These are phyloP conservation scores for Euzophera pinguis DNA, from an alignment of 2,888 invertebrate genomes.

Conservation along the genomic window DNA sequence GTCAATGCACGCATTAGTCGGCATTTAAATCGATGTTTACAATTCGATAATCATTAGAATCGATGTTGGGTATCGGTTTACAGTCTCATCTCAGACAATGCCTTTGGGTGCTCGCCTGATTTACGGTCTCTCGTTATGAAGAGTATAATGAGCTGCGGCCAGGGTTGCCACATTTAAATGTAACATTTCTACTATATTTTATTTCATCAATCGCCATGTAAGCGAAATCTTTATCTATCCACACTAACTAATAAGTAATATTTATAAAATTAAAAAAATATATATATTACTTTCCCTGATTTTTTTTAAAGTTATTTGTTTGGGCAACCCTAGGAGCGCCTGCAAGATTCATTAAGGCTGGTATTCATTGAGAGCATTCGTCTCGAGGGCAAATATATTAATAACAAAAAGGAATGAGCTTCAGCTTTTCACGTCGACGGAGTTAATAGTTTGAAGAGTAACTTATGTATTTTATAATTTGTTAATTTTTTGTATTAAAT, in stretches of 20 bases:
- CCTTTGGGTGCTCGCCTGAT: slow-evolving; percentile 68
- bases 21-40: slow-evolving; percentile 47
- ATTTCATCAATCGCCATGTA: too few relatives aligned
- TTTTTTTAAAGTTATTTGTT: too few relatives aligned
- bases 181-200: too few relatives aligned
- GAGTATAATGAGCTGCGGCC: slow-evolving; percentile 55
- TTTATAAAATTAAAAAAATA: too few relatives aligned
- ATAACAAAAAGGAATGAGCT: too few relatives aligned
- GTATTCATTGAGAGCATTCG: background rate
- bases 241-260: too few relatives aligned
- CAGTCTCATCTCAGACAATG: slow-evolving; percentile 56
- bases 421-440: too few relatives aligned
- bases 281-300: too few relatives aligned
- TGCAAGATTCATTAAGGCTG: slow-evolving; percentile 43
- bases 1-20: slow-evolving; percentile 5
- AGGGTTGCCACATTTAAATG: too few relatives aligned
- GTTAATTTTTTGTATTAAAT: background rate
- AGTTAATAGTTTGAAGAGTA: background rate
- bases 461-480: background rate
- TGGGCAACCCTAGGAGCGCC: slow-evolving; percentile 35
- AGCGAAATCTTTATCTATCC: too few relatives aligned
- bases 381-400: background rate
- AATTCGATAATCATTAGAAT: slow-evolving; percentile 41
- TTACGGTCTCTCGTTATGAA: slow-evolving; percentile 69
- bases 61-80: slow-evolving; percentile 31